Evolutionary conservation across 2,888 invertebrate species (phyloP).

Genomic region (Petrolisthes manimaculis): DNA sequence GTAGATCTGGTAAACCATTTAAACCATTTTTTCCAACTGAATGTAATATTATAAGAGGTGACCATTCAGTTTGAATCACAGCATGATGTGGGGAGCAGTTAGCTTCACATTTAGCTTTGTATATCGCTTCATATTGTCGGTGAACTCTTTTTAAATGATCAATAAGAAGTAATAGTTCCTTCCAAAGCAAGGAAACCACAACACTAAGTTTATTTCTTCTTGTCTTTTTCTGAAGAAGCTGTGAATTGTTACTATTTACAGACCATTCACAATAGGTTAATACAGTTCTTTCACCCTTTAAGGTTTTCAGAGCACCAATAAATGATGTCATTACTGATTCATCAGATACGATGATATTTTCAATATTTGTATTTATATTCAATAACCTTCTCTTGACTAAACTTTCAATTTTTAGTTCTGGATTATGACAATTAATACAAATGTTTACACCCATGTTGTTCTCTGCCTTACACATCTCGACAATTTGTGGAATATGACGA

Average conservation of each 20-base stretch:
- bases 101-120: conserved; percentile 37
- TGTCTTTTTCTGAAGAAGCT: neutral
- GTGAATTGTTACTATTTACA: neutral
- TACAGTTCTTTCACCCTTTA: neutral
- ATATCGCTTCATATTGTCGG: conserved; percentile 25
- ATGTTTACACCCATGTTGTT: neutral
- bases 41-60: conserved; percentile 42
- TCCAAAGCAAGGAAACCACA: neutral
- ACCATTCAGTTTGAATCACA: conserved; percentile 37
- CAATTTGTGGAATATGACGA: conserved; percentile 12
- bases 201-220: neutral
- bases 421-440: conserved; percentile 25
- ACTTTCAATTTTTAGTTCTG: conserved; percentile 30
- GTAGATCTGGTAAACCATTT: neutral
- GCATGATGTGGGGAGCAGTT: conserved; percentile 21
- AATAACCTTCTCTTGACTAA: conserved; percentile 18
- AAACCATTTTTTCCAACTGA: conserved; percentile 3
- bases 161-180: neutral
- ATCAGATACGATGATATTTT: neutral
- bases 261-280: neutral
- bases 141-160: neutral
- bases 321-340: neutral
- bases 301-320: neutral
- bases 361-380: conserved; percentile 15
- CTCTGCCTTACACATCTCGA: conserved; percentile 21